Conservation (phyloP, 2,113 vertebrate species). For the Equus quagga region DNA sequence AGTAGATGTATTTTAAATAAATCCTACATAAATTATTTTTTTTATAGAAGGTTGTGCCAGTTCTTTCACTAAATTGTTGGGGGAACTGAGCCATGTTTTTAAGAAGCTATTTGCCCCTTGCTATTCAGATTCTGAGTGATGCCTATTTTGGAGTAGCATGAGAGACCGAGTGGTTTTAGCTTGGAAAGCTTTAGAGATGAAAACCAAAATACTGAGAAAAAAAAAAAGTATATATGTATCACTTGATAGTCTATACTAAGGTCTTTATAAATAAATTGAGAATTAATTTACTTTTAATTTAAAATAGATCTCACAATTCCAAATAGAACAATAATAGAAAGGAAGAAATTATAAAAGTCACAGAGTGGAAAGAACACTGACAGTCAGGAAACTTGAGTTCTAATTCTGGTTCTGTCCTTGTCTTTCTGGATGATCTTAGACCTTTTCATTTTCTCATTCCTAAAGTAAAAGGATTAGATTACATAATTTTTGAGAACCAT, state of each 20-base stretch:
- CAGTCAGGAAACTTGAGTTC: conserved; percentile 42
- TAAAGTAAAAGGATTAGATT: conserved; percentile 49
- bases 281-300: conserved; percentile 43
- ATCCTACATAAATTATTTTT: not conserved
- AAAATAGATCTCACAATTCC: conserved; percentile 50
- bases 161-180: not conserved
- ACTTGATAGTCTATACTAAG: conserved; percentile 28
- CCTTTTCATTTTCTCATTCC: conserved; percentile 46
- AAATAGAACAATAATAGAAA: conserved; percentile 51
- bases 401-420: not conserved
- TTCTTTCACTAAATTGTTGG: conserved; percentile 21
- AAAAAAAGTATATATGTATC: not conserved
- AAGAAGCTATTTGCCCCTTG: conserved; percentile 19
- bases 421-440: not conserved
- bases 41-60: not conserved
- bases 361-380: not conserved
- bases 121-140: conserved; percentile 10
- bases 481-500: conserved; percentile 11
- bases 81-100: conserved; percentile 24
- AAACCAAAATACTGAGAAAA: not conserved
- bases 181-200: conserved; percentile 23
- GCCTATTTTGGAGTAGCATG: not conserved
- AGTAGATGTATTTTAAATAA: not conserved
- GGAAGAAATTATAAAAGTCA: conserved; percentile 38
- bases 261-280: not conserved